These are phyloP conservation scores for Andrena trimmerana DNA, from an alignment of 2,888 invertebrate genomes.

Conservation along the genomic window DNA sequence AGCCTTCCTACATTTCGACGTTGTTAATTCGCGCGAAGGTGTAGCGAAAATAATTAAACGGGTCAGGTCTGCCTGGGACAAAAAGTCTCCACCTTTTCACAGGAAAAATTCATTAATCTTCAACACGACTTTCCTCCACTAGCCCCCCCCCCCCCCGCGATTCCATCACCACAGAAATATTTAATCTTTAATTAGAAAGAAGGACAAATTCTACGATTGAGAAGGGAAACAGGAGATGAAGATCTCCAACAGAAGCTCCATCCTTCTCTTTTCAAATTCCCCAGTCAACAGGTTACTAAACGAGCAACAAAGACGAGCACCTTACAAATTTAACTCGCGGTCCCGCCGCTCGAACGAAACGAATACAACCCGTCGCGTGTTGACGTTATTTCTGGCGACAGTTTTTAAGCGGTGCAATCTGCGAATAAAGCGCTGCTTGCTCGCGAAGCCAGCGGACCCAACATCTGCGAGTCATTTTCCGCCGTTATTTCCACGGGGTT, in stretches of 20 bases:
- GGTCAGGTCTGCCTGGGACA: neutral
- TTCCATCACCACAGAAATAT: too few relatives aligned
- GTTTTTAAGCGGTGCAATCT: conserved; percentile 64
- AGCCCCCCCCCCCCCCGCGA: too few relatives aligned
- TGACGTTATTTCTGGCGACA: conserved; percentile 65
- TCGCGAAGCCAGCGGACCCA: conserved; percentile 40
- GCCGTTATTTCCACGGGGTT: conserved; percentile 66
- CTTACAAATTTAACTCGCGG: conserved; percentile 56
- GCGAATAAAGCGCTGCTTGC: conserved; percentile 60
- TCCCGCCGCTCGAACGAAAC: conserved; percentile 53
- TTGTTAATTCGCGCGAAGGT: conserved; percentile 40
- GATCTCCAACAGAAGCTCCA: conserved; percentile 4
- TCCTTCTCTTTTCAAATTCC: conserved; percentile 24
- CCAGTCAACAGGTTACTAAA: conserved; percentile 57
- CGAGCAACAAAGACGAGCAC: conserved; percentile 35
- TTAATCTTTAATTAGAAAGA: neutral
- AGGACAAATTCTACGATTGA: neutral
- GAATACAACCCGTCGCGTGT: conserved; percentile 55
- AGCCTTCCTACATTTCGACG: conserved; percentile 32
- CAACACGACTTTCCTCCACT: neutral
- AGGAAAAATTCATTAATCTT: neutral
- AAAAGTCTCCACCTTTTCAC: neutral
- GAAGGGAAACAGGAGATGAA: neutral
- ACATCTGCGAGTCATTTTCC: conserved; percentile 70
- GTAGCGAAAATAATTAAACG: neutral